Conservation (phyloP, 1,140 invertebrate species). For the Phymorhynchus buccinoides region DNA sequence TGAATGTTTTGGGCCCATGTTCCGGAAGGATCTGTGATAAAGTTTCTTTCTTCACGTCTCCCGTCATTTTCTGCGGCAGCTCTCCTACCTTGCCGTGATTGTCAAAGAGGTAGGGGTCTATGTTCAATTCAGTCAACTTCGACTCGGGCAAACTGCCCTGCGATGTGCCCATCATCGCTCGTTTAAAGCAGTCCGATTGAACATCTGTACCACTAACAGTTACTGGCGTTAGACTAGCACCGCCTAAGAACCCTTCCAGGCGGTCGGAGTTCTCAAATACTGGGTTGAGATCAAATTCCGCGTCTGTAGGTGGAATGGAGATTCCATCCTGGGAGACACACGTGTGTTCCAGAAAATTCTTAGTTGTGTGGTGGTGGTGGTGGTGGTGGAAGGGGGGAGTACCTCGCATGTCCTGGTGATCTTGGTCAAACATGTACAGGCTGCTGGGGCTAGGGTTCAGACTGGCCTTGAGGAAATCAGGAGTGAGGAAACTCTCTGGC, state of each 20-base stretch:
- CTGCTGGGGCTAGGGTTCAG: conserved; percentile 67
- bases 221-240: conserved; percentile 14
- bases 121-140: conserved; percentile 86
- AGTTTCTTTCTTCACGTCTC: not conserved
- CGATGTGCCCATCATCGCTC: not conserved
- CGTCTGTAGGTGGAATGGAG: not conserved
- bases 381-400: no score
- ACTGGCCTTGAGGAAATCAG: conserved; percentile 11
- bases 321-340: not conserved
- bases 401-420: conserved; percentile 63
- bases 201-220: not conserved
- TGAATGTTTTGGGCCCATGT: not conserved
- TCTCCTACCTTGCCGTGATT: conserved; percentile 42
- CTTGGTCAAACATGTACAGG: conserved; percentile 67
- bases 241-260: conserved; percentile 27
- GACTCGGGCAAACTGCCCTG: not conserved
- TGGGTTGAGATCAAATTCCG: conserved; percentile 63
- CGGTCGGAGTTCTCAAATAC: conserved; percentile 54
- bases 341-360: conserved; percentile 25
- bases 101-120: conserved; percentile 80
- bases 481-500: conserved; percentile 37
- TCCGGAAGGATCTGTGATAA: not conserved
- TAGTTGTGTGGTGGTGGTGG: not conserved
- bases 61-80: not conserved
- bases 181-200: not conserved